These are phyloP conservation scores for Ochotona princeps DNA, from an alignment of 2,113 vertebrate species.

Conservation along the genomic window DNA sequence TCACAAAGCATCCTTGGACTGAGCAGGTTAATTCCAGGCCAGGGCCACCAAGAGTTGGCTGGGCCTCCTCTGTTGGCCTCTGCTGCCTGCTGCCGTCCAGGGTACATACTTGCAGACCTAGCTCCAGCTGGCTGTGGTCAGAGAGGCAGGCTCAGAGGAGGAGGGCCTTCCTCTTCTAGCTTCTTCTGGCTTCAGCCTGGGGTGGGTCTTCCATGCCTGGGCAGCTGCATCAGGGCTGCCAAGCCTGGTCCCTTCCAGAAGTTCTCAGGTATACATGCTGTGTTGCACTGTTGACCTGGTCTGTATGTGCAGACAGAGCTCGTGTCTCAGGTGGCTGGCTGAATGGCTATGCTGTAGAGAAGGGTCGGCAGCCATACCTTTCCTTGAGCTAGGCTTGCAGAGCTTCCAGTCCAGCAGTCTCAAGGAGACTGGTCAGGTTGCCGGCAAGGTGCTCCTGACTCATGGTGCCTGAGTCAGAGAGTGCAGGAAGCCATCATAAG, in stretches of 20 bases:
- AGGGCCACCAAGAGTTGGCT: neutral
- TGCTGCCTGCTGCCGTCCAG: neutral
- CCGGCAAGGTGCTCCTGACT: neutral
- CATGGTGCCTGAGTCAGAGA: neutral
- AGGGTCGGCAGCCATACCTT: neutral
- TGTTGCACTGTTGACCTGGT: neutral
- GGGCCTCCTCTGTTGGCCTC: neutral
- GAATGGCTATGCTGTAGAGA: conserved; percentile 10
- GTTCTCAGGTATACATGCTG: neutral
- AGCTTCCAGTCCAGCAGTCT: neutral
- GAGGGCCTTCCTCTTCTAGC: neutral
- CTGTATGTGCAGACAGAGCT: neutral
- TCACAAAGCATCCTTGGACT: conserved; percentile 9
- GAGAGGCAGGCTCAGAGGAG: neutral
- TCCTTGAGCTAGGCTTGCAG: neutral
- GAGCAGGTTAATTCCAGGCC: neutral
- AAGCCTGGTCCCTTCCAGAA: neutral
- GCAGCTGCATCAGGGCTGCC: neutral
- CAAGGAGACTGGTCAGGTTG: neutral
- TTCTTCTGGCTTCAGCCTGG: neutral
- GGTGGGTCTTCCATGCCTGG: neutral
- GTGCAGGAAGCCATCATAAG: rapidly evolving
- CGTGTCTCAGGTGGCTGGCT: neutral
- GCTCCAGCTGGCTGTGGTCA: neutral
- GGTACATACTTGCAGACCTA: neutral